Evolutionary conservation across 37 sponge, comb jelly and placozoan species (phyloP).

Genomic region (Oscarella lobularis): DNA sequence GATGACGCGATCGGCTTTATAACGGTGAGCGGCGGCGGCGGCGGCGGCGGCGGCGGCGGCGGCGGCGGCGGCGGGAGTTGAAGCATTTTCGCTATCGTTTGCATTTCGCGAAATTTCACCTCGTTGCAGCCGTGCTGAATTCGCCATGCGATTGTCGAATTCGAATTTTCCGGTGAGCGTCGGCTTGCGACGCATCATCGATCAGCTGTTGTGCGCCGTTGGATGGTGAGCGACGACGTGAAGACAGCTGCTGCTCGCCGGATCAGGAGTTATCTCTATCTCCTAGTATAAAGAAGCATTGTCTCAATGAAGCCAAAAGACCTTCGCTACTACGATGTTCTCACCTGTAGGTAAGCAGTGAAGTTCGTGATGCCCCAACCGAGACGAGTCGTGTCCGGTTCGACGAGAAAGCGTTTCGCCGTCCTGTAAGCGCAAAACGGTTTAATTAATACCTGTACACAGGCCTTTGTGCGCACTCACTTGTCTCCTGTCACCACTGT

Average conservation of each 20-base stretch:
- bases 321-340: neutral
- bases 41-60: neutral
- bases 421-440: neutral
- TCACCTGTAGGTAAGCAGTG: conserved; percentile 69
- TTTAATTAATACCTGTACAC: neutral
- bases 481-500: conserved; percentile 41
- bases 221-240: conserved; percentile 37
- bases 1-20: too few species aligned
- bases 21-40: too few species aligned
- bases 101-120: conserved; percentile 43
- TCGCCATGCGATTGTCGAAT: conserved; percentile 75
- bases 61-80: conserved; percentile 23
- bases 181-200: conserved; percentile 14
- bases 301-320: too few species aligned
- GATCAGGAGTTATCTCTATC: conserved; percentile 52
- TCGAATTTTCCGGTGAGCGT: conserved; percentile 43
- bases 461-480: conserved; percentile 11
- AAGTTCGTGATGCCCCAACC: conserved; percentile 79
- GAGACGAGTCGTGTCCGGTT: conserved; percentile 59
- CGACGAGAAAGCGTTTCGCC: conserved; percentile 63
- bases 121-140: conserved; percentile 38
- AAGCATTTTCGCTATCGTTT: conserved; percentile 26
- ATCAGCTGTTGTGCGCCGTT: neutral
- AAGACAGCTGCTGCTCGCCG: conserved; percentile 44
- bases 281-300: conserved; percentile 36